Evolutionary conservation across 2,888 invertebrate species (phyloP).

Genomic region (Rhagophthalmus giganteus): DNA sequence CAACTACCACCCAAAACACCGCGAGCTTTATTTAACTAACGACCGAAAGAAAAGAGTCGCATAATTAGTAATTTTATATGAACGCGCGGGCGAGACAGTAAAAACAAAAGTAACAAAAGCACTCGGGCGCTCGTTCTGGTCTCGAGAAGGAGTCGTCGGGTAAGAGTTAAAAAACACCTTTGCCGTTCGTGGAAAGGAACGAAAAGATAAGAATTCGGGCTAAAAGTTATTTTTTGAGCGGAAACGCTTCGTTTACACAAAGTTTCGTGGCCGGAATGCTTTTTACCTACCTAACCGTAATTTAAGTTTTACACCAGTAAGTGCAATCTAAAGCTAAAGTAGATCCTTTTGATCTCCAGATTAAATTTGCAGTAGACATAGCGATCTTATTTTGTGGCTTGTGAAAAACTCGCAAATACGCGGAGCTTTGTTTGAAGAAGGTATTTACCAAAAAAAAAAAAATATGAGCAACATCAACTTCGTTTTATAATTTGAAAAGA

Average conservation of each 20-base stretch:
- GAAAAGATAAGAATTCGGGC: slow-evolving; percentile 20
- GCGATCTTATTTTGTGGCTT: slow-evolving; percentile 10
- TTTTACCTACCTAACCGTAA: slow-evolving; percentile 25
- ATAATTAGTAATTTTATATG: too few species aligned
- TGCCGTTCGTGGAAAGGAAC: slow-evolving; percentile 8
- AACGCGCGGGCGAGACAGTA: too few species aligned
- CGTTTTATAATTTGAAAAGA: too few species aligned
- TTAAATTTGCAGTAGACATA: slow-evolving; percentile 23
- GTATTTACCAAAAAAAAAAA: neutral
- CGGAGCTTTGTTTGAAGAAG: neutral
- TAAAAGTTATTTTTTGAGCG: slow-evolving; percentile 17
- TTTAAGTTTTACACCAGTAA: slow-evolving; percentile 29
- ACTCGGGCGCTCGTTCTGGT: too few species aligned
- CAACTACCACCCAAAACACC: too few species aligned
- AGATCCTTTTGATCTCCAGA: slow-evolving; percentile 27
- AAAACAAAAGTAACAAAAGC: too few species aligned
- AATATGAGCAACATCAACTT: too few species aligned
- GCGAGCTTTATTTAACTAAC: too few species aligned
- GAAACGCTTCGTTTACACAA: slow-evolving; percentile 22
- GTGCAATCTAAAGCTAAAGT: slow-evolving; percentile 19
- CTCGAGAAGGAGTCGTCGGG: too few species aligned
- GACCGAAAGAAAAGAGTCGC: too few species aligned
- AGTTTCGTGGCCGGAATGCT: slow-evolving; percentile 20
- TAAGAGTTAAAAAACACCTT: slow-evolving; percentile 9
- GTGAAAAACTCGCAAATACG: slow-evolving; percentile 3